These are phyloP conservation scores for Caenorhabditis brenneri DNA, from an alignment of 1,140 invertebrate species.

Conservation along the genomic window DNA sequence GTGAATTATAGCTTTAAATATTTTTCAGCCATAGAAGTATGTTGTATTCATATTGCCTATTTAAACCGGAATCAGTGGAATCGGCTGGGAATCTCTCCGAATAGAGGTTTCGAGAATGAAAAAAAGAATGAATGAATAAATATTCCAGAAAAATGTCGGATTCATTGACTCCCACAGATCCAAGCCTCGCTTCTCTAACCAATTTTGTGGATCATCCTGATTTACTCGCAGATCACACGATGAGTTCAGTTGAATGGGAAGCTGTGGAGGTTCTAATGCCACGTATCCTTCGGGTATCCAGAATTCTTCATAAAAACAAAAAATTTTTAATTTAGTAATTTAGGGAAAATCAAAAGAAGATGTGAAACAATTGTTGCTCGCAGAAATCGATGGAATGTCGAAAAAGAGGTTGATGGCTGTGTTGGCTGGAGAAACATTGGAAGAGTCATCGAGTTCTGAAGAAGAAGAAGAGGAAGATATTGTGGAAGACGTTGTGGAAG, in stretches of 20 bases:
- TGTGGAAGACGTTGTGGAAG: not conserved
- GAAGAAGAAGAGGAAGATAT: not conserved
- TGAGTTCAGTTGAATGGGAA: conserved; percentile 19
- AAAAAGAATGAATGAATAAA: not conserved
- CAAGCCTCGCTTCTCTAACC: not conserved
- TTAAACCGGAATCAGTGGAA: no score
- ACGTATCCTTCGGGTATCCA: not conserved
- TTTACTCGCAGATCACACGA: conserved; percentile 11
- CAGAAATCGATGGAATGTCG: conserved; percentile 30
- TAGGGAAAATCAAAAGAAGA: conserved; percentile 32
- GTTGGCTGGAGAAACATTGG: conserved; percentile 9
- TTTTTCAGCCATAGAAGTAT: no score
- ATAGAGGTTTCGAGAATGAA: no score
- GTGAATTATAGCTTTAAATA: no score
- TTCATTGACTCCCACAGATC: not conserved
- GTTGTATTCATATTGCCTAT: no score
- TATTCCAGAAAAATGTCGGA: not conserved
- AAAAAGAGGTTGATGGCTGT: not conserved
- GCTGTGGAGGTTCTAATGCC: conserved; percentile 25
- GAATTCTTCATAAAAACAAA: not conserved
- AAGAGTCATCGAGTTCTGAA: conserved; percentile 33
- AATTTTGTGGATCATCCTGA: conserved; percentile 4
- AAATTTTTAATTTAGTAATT: not conserved
- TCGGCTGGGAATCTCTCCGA: no score
- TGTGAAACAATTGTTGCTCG: not conserved